phyloP scores from a whole-genome alignment of 2,113 vertebrate genomes.

The Grallaria varia region DNA sequence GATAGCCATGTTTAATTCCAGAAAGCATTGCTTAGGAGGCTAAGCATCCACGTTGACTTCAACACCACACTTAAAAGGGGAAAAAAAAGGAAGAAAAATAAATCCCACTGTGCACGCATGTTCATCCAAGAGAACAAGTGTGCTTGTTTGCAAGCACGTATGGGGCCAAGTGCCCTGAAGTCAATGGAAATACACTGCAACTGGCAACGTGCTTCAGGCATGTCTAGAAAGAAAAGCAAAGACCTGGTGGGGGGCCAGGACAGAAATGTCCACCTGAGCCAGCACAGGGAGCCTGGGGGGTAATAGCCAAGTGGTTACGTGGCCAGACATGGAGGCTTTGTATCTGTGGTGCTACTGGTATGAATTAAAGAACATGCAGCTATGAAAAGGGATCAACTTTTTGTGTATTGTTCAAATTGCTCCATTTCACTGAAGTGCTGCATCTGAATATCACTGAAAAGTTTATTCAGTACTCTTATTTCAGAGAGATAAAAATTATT shows the following conservation, averaged over 20 bases:
- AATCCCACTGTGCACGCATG: background rate
- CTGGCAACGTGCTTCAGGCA: background rate
- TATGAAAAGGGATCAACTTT: background rate
- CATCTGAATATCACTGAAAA: background rate
- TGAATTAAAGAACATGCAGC: background rate
- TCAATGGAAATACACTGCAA: background rate
- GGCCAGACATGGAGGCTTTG: background rate
- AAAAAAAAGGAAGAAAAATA: background rate
- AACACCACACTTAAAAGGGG: background rate
- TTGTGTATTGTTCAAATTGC: background rate
- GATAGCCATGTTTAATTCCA: background rate
- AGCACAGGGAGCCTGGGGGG: background rate
- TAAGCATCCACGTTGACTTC: background rate
- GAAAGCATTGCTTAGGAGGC: background rate
- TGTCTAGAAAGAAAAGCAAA: background rate
- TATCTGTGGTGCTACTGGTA: background rate
- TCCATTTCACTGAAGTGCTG: background rate
- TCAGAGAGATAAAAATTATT: background rate
- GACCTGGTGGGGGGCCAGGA: background rate
- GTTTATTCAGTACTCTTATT: background rate
- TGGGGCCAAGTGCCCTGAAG: background rate
- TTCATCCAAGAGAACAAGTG: background rate
- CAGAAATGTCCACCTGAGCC: background rate
- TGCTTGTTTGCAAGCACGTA: background rate
- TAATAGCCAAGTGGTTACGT: fast-evolving